Conservation (phyloP, 2,888 invertebrate genomes). For the Sturmia bella region DNA sequence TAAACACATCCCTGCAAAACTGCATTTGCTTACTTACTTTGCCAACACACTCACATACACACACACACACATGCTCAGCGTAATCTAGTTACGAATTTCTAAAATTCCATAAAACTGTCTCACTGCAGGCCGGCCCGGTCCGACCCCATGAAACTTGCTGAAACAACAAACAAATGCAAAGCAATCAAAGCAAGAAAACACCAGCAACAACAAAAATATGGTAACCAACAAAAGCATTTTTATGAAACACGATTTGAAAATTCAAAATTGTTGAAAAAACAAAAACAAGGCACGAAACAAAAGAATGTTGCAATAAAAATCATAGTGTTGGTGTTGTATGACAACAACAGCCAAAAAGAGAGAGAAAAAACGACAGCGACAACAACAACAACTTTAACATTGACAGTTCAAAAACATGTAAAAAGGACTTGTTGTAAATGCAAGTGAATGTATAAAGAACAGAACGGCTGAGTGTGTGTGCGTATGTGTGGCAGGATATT, state of each 20-base stretch:
- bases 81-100: slow-evolving; percentile 59
- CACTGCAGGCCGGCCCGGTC: background rate
- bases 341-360: slow-evolving; percentile 45
- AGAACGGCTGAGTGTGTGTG: background rate
- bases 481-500: slow-evolving; percentile 30
- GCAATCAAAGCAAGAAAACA: slow-evolving; percentile 45
- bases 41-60: background rate
- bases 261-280: slow-evolving; percentile 43
- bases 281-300: slow-evolving; percentile 15
- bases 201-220: slow-evolving; percentile 37
- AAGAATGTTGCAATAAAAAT: slow-evolving; percentile 67
- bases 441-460: slow-evolving; percentile 2
- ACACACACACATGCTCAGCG: slow-evolving; percentile 13
- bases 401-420: slow-evolving; percentile 44
- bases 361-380: slow-evolving; percentile 36
- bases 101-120: slow-evolving; percentile 51
- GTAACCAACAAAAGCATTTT: slow-evolving; percentile 69
- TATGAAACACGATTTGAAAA: slow-evolving; percentile 73
- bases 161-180: slow-evolving; percentile 45
- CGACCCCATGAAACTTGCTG: slow-evolving; percentile 13
- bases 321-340: slow-evolving; percentile 48
- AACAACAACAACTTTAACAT: slow-evolving; percentile 43
- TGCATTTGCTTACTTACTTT: background rate
- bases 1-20: background rate
- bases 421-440: slow-evolving; percentile 47